Evolutionary conservation across 2,113 vertebrate genomes (phyloP).

Genomic region (Trochalopteron elliotii): DNA sequence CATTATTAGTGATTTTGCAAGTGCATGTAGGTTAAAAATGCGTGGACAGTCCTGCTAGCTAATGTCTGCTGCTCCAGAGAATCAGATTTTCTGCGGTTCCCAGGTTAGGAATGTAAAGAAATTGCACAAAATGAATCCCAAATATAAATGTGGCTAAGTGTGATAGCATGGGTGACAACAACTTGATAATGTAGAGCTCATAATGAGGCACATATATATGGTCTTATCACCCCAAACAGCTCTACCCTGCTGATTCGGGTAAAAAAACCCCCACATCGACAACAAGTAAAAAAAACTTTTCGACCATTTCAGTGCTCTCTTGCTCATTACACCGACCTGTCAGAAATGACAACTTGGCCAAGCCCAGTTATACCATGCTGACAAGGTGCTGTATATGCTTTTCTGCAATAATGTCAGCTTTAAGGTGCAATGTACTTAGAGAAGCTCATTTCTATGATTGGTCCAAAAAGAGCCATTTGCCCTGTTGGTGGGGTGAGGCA

Average conservation of each 20-base stretch:
- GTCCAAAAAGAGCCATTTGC: slow-evolving; percentile 59
- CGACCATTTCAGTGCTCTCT: slow-evolving; percentile 73
- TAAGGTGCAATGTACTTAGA: slow-evolving; percentile 69
- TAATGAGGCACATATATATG: slow-evolving; percentile 68
- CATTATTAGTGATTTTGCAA: background rate
- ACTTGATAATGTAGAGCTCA: slow-evolving; percentile 64
- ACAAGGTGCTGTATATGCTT: slow-evolving; percentile 76
- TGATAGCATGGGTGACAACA: slow-evolving; percentile 53
- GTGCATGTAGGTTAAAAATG: background rate
- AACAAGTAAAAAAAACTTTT: slow-evolving; percentile 62
- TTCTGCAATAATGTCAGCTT: slow-evolving; percentile 73
- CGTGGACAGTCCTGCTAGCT: background rate
- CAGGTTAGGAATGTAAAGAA: background rate
- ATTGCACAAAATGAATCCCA: slow-evolving; percentile 20
- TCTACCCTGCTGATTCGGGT: slow-evolving; percentile 72
- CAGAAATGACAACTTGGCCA: slow-evolving; percentile 80
- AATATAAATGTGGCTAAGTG: slow-evolving; percentile 60
- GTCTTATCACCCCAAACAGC: slow-evolving; percentile 74
- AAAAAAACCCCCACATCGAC: background rate
- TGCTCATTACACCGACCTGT: slow-evolving; percentile 79
- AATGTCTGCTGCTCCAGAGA: background rate
- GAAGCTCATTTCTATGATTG: slow-evolving; percentile 73
- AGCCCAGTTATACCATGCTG: slow-evolving; percentile 76
- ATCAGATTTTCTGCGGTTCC: slow-evolving; percentile 15
- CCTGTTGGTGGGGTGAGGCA: slow-evolving; percentile 36